phyloP scores from a whole-genome alignment of 2,113 vertebrate genomes.

The Alosa alosa region DNA sequence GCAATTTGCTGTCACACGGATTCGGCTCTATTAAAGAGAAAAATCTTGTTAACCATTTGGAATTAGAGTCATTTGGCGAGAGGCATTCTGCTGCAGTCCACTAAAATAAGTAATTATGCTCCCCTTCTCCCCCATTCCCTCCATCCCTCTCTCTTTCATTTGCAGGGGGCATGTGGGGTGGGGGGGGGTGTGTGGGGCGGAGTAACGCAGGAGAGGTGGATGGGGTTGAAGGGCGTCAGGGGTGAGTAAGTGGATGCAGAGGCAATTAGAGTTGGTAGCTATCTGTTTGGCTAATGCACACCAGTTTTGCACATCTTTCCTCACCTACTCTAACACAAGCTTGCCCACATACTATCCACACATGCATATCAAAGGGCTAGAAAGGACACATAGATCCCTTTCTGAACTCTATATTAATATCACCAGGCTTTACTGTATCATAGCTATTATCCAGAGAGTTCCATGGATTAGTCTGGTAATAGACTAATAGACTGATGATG shows the following conservation, averaged over 20 bases:
- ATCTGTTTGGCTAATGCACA: slow-evolving; percentile 75
- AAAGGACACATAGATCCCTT: not conserved
- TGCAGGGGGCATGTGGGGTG: slow-evolving; percentile 47
- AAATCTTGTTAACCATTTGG: slow-evolving; percentile 81
- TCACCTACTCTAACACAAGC: not conserved
- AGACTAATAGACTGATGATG: not conserved
- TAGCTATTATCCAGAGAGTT: not conserved
- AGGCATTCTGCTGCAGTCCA: slow-evolving; percentile 75
- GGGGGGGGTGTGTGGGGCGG: slow-evolving; percentile 32
- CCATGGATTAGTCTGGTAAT: not conserved
- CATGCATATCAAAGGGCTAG: not conserved
- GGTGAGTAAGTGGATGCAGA: slow-evolving; percentile 71
- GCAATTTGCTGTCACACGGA: slow-evolving; percentile 79
- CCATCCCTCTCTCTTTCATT: slow-evolving; percentile 67
- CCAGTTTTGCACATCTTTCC: slow-evolving; percentile 50
- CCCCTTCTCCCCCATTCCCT: slow-evolving; percentile 51
- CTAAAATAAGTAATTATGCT: slow-evolving; percentile 82
- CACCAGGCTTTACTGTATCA: not conserved
- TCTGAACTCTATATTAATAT: not conserved
- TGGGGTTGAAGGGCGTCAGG: slow-evolving; percentile 44
- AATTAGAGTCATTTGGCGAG: slow-evolving; percentile 82
- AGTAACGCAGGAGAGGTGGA: slow-evolving; percentile 54
- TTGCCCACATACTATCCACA: not conserved
- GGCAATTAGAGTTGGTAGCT: slow-evolving; percentile 78
- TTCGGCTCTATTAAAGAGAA: slow-evolving; percentile 79